Conservation (phyloP, 2,888 invertebrate species). For the Tubulanus polymorphus region DNA sequence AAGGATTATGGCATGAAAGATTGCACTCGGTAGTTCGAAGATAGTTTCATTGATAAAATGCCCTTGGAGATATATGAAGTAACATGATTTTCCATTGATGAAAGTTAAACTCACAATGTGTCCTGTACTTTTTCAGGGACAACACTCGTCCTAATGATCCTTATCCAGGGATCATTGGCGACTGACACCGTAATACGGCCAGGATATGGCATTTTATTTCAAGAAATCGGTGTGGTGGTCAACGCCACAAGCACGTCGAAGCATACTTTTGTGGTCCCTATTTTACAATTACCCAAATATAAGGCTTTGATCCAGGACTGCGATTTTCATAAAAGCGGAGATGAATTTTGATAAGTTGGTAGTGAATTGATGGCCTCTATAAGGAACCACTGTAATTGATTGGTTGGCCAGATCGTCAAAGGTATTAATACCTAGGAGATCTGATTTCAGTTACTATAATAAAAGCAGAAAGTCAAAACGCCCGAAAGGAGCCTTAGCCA, state of each 20-base stretch:
- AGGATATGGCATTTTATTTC: background rate
- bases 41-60: background rate
- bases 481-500: no score
- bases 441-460: no score
- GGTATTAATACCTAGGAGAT: no score
- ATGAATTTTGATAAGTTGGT: no score
- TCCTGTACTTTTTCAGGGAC: background rate
- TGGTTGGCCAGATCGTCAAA: no score
- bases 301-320: no score
- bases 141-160: background rate
- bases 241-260: background rate
- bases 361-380: no score
- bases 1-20: background rate
- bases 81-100: no score
- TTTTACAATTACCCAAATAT: background rate
- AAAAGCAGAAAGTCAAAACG: no score
- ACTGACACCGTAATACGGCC: background rate
- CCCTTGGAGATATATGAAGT: no score
- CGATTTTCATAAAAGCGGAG: no score
- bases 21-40: background rate
- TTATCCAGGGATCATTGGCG: background rate
- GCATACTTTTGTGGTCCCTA: background rate
- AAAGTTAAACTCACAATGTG: background rate
- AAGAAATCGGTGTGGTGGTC: background rate
- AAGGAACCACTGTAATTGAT: no score